Conservation (phyloP, 2,113 vertebrate species). For the Puffinus mauretanicus region DNA sequence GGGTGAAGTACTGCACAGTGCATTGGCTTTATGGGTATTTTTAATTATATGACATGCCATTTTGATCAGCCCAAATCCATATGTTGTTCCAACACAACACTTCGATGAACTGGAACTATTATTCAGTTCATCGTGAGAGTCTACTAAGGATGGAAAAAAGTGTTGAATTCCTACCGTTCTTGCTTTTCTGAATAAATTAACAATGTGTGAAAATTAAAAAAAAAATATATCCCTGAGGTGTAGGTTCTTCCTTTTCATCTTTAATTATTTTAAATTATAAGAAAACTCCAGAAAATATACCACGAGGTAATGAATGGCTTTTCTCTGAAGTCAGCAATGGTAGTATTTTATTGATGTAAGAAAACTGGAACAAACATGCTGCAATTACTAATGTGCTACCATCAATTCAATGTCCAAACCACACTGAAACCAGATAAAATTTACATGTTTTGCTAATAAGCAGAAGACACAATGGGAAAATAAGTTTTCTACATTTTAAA, state of each 20-base stretch:
- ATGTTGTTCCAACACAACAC: neutral
- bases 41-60: rapidly evolving
- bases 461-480: neutral
- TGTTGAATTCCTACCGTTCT: neutral
- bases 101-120: neutral
- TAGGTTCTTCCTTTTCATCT: neutral
- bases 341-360: neutral
- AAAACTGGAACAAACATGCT: neutral
- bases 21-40: neutral
- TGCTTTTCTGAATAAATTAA: neutral
- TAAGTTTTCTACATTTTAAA: neutral
- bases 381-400: neutral
- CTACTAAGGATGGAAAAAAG: neutral
- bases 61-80: neutral
- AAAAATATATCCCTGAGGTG: neutral
- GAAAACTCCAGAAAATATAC: neutral
- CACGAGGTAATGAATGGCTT: neutral
- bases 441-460: neutral
- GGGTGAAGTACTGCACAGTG: neutral
- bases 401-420: neutral
- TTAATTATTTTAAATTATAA: neutral
- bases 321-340: neutral
- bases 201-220: neutral
- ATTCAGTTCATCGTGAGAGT: neutral
- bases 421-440: neutral